These are phyloP conservation scores for Thalassophryne amazonica DNA, from an alignment of 2,797 vertebrate species.

Conservation along the genomic window DNA sequence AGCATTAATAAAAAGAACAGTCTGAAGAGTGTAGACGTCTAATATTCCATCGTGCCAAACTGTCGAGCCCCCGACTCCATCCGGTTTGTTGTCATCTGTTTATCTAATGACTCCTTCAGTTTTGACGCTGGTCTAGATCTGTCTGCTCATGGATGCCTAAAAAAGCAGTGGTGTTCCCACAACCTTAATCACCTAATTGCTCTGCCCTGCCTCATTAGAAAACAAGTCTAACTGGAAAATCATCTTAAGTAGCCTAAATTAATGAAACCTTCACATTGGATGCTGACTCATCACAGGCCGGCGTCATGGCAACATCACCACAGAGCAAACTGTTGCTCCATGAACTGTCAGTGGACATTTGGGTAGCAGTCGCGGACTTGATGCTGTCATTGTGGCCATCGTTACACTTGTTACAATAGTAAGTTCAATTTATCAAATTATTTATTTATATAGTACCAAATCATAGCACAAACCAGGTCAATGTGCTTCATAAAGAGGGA, in stretches of 20 bases:
- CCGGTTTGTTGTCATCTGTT: slow-evolving; percentile 71
- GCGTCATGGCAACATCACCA: slow-evolving; percentile 56
- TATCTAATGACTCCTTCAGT: slow-evolving; percentile 72
- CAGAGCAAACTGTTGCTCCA: slow-evolving; percentile 48
- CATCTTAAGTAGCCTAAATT: slow-evolving; percentile 73
- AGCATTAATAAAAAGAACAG: slow-evolving; percentile 40
- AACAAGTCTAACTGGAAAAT: slow-evolving; percentile 77
- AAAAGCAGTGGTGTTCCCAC: slow-evolving; percentile 70
- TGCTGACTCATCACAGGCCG: slow-evolving; percentile 67
- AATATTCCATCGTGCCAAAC: slow-evolving; percentile 34
- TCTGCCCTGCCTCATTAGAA: slow-evolving; percentile 76
- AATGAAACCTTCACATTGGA: slow-evolving; percentile 63
- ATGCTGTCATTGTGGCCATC: slow-evolving; percentile 40
- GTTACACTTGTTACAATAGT: slow-evolving; percentile 5
- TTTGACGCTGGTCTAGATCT: slow-evolving; percentile 61
- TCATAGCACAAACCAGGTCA: no score
- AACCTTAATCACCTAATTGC: slow-evolving; percentile 73
- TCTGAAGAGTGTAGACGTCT: slow-evolving; percentile 12
- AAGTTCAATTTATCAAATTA: no score
- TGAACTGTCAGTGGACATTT: slow-evolving; percentile 54
- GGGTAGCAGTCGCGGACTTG: slow-evolving; percentile 32
- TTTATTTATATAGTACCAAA: no score
- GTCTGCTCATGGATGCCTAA: slow-evolving; percentile 63
- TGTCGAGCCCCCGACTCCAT: slow-evolving; percentile 25
- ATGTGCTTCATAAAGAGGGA: no score